These are phyloP conservation scores for Tetheella fluctuosa DNA, from an alignment of 2,888 invertebrate species.

Conservation along the genomic window DNA sequence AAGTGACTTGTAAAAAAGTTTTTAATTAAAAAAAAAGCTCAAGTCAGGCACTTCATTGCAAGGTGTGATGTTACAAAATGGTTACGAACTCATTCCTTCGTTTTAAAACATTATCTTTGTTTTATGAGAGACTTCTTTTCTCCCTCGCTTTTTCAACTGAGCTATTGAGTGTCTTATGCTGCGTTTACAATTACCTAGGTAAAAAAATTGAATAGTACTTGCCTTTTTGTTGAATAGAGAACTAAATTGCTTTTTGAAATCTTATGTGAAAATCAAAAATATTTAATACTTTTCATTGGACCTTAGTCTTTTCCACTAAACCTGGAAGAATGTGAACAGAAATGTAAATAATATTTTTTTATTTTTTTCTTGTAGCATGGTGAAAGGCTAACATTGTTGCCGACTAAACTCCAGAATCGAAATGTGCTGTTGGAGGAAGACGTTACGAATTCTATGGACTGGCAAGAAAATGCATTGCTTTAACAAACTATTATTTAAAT, in stretches of 20 bases:
- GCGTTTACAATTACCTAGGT: slow-evolving; percentile 33
- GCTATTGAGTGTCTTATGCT: slow-evolving; percentile 35
- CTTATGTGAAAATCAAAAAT: neutral
- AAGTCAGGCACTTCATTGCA: slow-evolving; percentile 20
- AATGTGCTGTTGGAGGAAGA: too few relatives aligned
- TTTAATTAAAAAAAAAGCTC: slow-evolving; percentile 64
- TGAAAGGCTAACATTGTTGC: too few relatives aligned
- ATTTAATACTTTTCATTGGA: too few relatives aligned
- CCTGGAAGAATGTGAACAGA: too few relatives aligned
- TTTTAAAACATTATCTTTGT: slow-evolving; percentile 45
- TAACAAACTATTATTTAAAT: too few relatives aligned
- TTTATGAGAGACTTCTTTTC: slow-evolving; percentile 50
- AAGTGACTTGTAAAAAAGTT: slow-evolving; percentile 67
- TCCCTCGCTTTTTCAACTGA: slow-evolving; percentile 23
- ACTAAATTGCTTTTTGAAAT: neutral
- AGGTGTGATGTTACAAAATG: slow-evolving; percentile 23
- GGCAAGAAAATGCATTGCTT: too few relatives aligned
- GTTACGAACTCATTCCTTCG: slow-evolving; percentile 9
- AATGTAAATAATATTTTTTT: too few relatives aligned
- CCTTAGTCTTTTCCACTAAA: too few relatives aligned
- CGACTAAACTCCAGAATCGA: too few relatives aligned
- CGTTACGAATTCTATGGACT: too few relatives aligned
- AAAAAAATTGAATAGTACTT: slow-evolving; percentile 30
- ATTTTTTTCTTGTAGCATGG: too few relatives aligned
- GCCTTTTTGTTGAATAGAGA: neutral